Conservation (phyloP, 2,797 vertebrate species). For the Pagetopsis macropterus region DNA sequence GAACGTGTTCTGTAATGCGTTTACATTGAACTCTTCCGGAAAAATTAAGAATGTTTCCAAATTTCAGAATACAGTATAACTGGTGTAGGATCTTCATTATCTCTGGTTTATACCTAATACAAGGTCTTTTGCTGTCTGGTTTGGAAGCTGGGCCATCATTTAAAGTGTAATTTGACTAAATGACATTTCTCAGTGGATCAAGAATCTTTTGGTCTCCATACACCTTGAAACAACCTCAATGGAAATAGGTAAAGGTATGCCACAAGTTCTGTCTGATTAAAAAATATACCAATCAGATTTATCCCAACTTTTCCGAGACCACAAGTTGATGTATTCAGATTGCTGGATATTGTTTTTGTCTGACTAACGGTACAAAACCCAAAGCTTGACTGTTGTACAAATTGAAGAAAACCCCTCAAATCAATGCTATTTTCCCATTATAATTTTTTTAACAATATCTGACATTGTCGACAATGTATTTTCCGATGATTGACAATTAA, state of each 20-base stretch:
- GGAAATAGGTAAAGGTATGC: background rate
- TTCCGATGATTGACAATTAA: background rate
- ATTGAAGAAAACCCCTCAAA: background rate
- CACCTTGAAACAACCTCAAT: background rate
- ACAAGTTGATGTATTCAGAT: background rate
- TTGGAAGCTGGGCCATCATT: background rate
- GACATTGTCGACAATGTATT: background rate
- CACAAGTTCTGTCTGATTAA: background rate
- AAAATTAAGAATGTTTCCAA: slow-evolving; percentile 3
- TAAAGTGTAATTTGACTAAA: background rate
- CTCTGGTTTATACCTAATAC: background rate
- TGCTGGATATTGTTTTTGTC: background rate
- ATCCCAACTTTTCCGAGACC: background rate
- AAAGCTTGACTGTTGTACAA: background rate
- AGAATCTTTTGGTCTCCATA: background rate
- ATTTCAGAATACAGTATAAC: background rate
- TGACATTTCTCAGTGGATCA: background rate
- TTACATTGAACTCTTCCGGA: slow-evolving; percentile 3
- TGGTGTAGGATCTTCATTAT: background rate
- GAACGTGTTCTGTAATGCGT: slow-evolving; percentile 10
- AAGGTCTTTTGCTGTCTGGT: background rate
- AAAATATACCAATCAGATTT: background rate
- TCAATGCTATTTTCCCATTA: background rate
- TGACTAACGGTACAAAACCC: background rate
- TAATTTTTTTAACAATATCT: background rate